phyloP scores from a whole-genome alignment of 2,797 vertebrate genomes.

The Gymnocypris eckloni region DNA sequence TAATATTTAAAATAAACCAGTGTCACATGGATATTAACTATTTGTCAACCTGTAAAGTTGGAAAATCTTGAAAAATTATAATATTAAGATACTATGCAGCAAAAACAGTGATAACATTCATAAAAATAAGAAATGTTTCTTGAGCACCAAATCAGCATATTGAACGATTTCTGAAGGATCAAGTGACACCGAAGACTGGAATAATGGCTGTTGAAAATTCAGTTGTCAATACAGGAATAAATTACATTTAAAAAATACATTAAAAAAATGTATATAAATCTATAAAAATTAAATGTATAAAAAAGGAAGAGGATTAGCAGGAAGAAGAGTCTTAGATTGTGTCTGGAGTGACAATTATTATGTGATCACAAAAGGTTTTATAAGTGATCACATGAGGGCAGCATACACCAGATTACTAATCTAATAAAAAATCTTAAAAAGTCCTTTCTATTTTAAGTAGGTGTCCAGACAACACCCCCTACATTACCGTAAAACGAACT shows the following conservation, averaged over 20 bases:
- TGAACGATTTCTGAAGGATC: background rate
- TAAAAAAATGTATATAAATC: background rate
- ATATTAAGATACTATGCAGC: background rate
- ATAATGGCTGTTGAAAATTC: background rate
- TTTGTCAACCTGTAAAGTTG: background rate
- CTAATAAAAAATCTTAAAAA: background rate
- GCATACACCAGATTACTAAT: background rate
- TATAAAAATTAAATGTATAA: background rate
- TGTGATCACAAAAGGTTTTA: background rate
- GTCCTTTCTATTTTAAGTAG: background rate
- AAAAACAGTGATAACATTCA: background rate
- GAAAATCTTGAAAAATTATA: background rate
- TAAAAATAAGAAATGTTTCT: background rate
- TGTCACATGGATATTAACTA: background rate
- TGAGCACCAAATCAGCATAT: background rate
- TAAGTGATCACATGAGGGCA: constrained; percentile 15
- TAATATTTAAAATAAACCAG: background rate
- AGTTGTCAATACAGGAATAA: background rate
- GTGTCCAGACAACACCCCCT: background rate
- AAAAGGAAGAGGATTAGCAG: background rate
- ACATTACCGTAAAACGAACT: background rate
- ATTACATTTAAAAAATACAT: background rate
- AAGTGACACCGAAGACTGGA: background rate
- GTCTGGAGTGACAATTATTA: background rate
- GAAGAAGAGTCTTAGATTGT: background rate